Percentiles rank a stretch among this genome's conserved stretches.
phyloP scores from a whole-genome alignment of 2,113 vertebrate genomes.

The Lepisosteus oculatus region DNA sequence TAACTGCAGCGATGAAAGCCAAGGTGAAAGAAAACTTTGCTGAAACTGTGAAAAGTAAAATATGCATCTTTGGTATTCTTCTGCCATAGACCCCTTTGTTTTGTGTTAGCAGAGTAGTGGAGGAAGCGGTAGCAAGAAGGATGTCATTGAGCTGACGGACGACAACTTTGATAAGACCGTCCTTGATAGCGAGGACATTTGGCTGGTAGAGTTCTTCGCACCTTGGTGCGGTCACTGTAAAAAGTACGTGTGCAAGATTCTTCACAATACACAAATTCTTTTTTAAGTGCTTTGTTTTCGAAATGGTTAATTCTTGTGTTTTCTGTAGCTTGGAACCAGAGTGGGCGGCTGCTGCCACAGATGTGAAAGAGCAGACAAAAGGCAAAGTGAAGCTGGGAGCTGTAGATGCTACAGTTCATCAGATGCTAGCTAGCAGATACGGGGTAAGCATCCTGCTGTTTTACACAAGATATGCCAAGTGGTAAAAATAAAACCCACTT shows the following conservation, averaged over 20 bases:
- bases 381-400: constrained; percentile 88
- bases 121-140: constrained; percentile 70
- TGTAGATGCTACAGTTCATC: constrained; percentile 87
- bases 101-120: constrained; percentile 49
- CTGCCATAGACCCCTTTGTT: neutral
- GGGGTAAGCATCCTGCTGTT: constrained; percentile 67
- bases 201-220: constrained; percentile 96
- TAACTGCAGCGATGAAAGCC: no score
- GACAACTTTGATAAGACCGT: constrained; percentile 87
- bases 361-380: constrained; percentile 88
- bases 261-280: neutral
- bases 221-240: constrained; percentile 99
- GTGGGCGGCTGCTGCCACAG: constrained; percentile 87
- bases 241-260: constrained; percentile 69
- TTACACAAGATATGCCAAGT: no score
- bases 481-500: no score
- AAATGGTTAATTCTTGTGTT: neutral
- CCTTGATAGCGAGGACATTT: constrained; percentile 75
- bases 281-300: neutral
- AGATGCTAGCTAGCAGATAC: constrained; percentile 74
- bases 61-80: neutral
- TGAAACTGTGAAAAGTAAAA: no score
- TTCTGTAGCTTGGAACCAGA: constrained; percentile 83
- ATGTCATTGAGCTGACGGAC: constrained; percentile 87
- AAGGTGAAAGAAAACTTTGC: no score